These are phyloP conservation scores for Neogale vison DNA, from an alignment of 2,113 vertebrate genomes.

Conservation along the genomic window DNA sequence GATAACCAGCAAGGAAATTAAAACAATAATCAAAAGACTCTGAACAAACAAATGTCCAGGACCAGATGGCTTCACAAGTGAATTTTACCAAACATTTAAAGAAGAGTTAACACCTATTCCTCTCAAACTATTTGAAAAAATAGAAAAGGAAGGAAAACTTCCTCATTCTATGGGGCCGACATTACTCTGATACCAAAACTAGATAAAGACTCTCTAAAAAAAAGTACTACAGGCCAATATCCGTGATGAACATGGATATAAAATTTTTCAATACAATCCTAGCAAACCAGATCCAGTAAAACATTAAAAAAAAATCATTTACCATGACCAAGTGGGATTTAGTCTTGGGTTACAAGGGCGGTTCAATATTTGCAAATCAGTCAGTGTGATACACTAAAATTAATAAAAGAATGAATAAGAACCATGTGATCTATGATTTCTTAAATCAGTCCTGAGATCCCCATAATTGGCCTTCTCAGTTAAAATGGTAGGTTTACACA, in stretches of 20 bases:
- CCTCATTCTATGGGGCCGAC: background rate
- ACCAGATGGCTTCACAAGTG: background rate
- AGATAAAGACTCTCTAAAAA: background rate
- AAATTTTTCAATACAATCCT: background rate
- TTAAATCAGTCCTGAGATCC: background rate
- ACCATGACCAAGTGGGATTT: background rate
- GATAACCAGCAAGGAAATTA: background rate
- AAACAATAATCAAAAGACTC: background rate
- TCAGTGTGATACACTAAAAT: background rate
- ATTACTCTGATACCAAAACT: background rate
- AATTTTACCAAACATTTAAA: background rate
- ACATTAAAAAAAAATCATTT: background rate
- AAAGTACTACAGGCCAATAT: background rate
- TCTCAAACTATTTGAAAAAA: background rate
- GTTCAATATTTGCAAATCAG: background rate
- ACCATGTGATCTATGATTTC: background rate
- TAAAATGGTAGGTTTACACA: background rate
- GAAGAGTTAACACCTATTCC: background rate
- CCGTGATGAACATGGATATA: background rate
- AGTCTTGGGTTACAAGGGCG: background rate
- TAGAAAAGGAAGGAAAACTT: background rate
- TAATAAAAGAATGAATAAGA: background rate
- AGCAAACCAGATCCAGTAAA: background rate
- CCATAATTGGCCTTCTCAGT: background rate
- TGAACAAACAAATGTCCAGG: background rate